Base-by-base conservation (phyloP, 2,113 vertebrate genomes). In the Hippoglossus stenolepis region DNA sequence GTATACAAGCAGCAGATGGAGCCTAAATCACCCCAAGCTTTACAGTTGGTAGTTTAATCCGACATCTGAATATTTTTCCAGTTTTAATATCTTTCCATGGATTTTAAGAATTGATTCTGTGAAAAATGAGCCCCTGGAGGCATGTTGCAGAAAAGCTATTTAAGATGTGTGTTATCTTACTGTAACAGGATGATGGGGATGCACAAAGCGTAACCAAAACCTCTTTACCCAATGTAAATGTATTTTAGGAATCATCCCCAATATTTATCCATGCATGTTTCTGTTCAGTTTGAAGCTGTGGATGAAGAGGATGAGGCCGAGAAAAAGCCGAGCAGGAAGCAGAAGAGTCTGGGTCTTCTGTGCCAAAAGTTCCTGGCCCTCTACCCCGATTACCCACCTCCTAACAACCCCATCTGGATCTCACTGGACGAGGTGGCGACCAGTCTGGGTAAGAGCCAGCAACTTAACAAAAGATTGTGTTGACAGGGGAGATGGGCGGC, bases 301-400 rank as follows among this genome's bases (percentile, higher is more conserved):
- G 96, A 96, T 0, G 95, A 92, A 0, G 82, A 94, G 35, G 96
- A 98, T 2, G 96, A 97, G 38, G 91, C 93, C 21, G 96, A 96
- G 85, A 97, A 96, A 62, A 96, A 96, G 79, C 96, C 96, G 2
- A 98, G 96, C 94, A 96, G 97, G 90, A 99, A 99, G 84, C 96
- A 98, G 93, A 98, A 98, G 91, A 99, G 97, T 84, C 94, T 99
- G 91, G 97, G 97, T 68, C 93, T 99, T 51, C 92, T 99, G 62
- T 98, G 97, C 90, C 96, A 96, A 83, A 98, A 97, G 91, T 99
- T 99, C 92, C 93, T 99, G 77, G 96, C 96, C 77, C 96, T 97
- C 64, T 99, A 98, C 82, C 97, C 97, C 2, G 96, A 96, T 82
- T 95, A 97, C 51, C 97, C 97, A 0, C 70, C 96, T 15, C 93